Evolutionary conservation across 2,797 vertebrate species (phyloP), one percentile per base, ranked within the genome.

Genomic region (Crocidura indochinensis): DNA sequence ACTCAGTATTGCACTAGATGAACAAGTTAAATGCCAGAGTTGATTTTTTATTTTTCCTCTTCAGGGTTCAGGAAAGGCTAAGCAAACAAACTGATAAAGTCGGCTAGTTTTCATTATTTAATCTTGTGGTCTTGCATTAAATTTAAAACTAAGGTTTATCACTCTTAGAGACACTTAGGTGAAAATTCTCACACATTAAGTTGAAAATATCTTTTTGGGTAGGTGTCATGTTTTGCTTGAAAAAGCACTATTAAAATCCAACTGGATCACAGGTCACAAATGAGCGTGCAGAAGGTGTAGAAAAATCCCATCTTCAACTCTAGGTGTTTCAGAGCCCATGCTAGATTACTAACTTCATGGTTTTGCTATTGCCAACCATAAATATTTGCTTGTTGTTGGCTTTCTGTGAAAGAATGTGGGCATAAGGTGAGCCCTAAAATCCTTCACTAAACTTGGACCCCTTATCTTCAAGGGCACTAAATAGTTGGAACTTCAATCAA

Each of bases 131-230:
- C 31, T 51, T 38, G 38, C 38, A 38, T 38, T 75, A 46, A 77
- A 87, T 93, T 83, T 87, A 83, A 88, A 46, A 79, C 51, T 51
- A n/a, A 68, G 89, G 69, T n/a, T 95, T 93, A 84, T 51, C 53
- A 31, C 53, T 88, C 72, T 93, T 82, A 20, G 87, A 91, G 53
- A 91, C 49, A 79, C 2, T 29, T 49, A 72, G 67, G 79, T 94
- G 85, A 89, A 88, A 94, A 93, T 93, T 44, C 19, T 92, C 74
- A 73, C 92, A 94, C 69, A 68, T 91, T 10, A 81, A 86, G 80
- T 72, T 91, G 69, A 83, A 94, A 96, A 87, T 91, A 26, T 81
- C 24, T 79, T n/a, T 67, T 56, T 53, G 67, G 46, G 47, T n/a
- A 24, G 19, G 91, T 91, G 73, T 94, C 17, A 86, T 19, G 27